phyloP scores from a whole-genome alignment of 2,797 vertebrate genomes.

The Intellagama lesueurii region DNA sequence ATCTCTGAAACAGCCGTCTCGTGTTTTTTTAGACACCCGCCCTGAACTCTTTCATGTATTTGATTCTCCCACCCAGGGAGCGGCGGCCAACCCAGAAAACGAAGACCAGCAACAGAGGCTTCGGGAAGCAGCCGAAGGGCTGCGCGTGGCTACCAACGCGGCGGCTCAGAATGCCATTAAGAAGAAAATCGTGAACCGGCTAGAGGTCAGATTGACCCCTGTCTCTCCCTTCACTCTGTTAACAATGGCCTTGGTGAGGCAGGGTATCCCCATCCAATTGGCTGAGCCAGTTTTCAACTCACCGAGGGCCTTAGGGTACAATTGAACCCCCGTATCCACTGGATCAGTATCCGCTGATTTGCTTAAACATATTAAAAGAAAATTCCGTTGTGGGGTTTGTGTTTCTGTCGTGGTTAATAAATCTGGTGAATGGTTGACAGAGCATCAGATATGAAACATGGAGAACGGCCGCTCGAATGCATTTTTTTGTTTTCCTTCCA shows the following conservation, averaged over 20 bases:
- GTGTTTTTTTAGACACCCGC: background rate
- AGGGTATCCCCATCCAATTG: background rate
- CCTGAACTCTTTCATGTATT: background rate
- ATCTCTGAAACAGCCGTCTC: background rate
- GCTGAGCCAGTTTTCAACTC: background rate
- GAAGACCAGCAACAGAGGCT: conserved; percentile 98
- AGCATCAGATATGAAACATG: too few species aligned
- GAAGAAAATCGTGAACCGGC: conserved; percentile 96
- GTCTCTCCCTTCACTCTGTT: background rate
- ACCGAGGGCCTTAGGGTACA: too few species aligned
- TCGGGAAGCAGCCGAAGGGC: conserved; percentile 94
- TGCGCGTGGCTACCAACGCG: conserved; percentile 96
- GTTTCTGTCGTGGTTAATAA: too few species aligned
- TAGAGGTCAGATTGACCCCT: conserved; percentile 83
- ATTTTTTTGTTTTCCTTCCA: conserved; percentile 57
- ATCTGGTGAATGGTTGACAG: too few species aligned
- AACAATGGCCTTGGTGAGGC: background rate
- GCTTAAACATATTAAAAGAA: too few species aligned
- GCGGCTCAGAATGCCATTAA: conserved; percentile 99
- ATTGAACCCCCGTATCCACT: too few species aligned
- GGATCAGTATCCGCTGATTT: too few species aligned
- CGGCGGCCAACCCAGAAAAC: conserved; percentile 97
- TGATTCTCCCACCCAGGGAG: conserved; percentile 81
- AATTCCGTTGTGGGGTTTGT: too few species aligned
- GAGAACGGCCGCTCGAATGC: too few species aligned